Conservation (phyloP, 1,140 invertebrate genomes). For the Cylas formicarius region DNA sequence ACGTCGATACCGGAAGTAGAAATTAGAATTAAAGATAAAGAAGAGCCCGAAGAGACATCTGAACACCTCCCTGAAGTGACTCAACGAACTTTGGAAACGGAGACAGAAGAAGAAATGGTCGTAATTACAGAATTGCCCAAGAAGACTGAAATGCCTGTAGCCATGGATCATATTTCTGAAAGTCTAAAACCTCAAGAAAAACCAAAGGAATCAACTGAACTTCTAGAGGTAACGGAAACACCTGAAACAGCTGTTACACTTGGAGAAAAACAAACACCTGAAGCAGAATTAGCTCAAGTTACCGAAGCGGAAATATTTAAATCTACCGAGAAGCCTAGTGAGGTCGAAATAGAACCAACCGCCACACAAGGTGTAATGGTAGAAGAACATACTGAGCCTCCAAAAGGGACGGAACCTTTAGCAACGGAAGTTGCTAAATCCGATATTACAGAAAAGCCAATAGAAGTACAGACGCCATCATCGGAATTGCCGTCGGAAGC, state of each 20-base stretch:
- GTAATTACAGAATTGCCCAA: conserved; percentile 22
- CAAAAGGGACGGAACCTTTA: background rate
- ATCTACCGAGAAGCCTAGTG: background rate
- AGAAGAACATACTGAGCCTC: conserved; percentile 9
- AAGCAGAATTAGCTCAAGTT: conserved; percentile 1
- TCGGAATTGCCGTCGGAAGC: conserved; percentile 2
- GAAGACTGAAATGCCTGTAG: conserved; percentile 27
- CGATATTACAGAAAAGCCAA: background rate
- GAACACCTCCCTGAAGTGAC: conserved; percentile 17
- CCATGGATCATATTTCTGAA: conserved; percentile 24
- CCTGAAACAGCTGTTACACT: background rate
- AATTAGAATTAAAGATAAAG: background rate
- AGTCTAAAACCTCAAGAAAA: conserved; percentile 9
- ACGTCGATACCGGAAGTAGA: conserved; percentile 3
- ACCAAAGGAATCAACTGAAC: background rate
- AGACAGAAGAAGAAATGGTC: conserved; percentile 25
- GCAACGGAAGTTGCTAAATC: conserved; percentile 5
- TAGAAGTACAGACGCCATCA: background rate
- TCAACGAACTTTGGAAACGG: background rate
- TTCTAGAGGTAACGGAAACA: background rate
- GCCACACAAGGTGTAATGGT: background rate
- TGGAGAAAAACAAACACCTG: conserved; percentile 10
- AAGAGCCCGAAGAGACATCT: conserved; percentile 2
- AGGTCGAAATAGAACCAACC: conserved; percentile 10
- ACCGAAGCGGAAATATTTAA: background rate